Conservation (phyloP, 2,888 invertebrate genomes). For the Venustoraphidia nigricollis region DNA sequence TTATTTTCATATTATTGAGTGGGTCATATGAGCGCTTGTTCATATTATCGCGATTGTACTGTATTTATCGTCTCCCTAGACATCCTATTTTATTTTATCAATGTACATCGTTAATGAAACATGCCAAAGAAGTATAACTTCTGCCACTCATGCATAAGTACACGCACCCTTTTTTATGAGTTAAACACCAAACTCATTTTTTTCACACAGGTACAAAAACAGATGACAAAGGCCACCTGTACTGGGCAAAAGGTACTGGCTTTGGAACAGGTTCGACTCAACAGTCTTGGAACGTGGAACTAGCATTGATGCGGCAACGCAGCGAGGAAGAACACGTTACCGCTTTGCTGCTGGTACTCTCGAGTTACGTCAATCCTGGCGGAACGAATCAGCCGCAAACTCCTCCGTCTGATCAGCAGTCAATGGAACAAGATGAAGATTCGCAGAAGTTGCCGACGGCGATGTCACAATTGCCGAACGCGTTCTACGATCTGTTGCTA, state of each 20-base stretch:
- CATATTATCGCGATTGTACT: no score
- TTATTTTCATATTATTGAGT: no score
- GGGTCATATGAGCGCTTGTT: no score
- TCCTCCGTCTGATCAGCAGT: slow-evolving; percentile 25
- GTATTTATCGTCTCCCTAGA: no score
- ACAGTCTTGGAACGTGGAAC: slow-evolving; percentile 94
- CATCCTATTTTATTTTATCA: no score
- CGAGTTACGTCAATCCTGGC: slow-evolving; percentile 75
- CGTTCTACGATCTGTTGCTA: slow-evolving; percentile 61
- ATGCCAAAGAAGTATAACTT: no score
- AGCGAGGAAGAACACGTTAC: slow-evolving; percentile 92
- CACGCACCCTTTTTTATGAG: no score
- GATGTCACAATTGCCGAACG: slow-evolving; percentile 39
- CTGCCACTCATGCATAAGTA: no score
- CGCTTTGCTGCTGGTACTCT: slow-evolving; percentile 52
- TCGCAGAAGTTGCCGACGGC: slow-evolving; percentile 23
- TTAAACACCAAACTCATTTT: no score
- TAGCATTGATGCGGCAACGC: slow-evolving; percentile 74
- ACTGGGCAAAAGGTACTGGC: slow-evolving; percentile 95
- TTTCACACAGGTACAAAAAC: slow-evolving; percentile 23
- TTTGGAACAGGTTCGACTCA: slow-evolving; percentile 92
- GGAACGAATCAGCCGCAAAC: slow-evolving; percentile 27
- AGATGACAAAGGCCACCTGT: slow-evolving; percentile 61
- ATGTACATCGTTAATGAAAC: no score
- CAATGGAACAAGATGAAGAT: slow-evolving; percentile 27